Percentiles rank a stretch among this genome's conserved stretches.
These are phyloP conservation scores for Yponomeuta evonymella DNA, from an alignment of 2,888 invertebrate species.

Conservation along the genomic window DNA sequence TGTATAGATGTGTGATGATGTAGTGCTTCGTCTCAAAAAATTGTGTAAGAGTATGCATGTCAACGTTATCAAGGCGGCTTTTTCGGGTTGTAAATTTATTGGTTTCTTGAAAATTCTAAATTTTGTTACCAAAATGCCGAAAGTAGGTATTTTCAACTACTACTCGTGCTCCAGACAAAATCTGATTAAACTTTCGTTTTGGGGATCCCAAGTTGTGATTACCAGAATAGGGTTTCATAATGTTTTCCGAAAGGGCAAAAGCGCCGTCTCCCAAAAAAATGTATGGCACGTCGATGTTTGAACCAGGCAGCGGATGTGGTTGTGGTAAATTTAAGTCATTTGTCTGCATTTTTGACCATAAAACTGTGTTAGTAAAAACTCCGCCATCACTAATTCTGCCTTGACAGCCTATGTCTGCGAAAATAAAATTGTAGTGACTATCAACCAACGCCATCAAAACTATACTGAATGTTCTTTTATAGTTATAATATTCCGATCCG, in stretches of 20 bases:
- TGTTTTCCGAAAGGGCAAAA: constrained; percentile 25
- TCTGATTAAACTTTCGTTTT: constrained; percentile 27
- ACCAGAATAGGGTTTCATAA: constrained; percentile 29
- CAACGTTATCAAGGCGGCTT: constrained; percentile 21
- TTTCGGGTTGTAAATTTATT: constrained; percentile 22
- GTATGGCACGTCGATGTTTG: constrained; percentile 24
- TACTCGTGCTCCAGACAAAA: constrained; percentile 21
- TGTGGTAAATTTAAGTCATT: constrained; percentile 25
- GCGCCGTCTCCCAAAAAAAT: constrained; percentile 19
- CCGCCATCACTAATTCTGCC: constrained; percentile 29
- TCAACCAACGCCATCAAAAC: constrained; percentile 34
- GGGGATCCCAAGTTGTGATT: constrained; percentile 23
- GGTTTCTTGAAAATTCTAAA: constrained; percentile 25
- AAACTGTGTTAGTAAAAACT: constrained; percentile 16
- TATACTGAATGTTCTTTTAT: constrained; percentile 33
- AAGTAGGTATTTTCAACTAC: constrained; percentile 27
- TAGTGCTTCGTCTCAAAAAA: constrained; percentile 25
- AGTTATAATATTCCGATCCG: constrained; percentile 20
- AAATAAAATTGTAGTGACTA: constrained; percentile 31
- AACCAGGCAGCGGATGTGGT: constrained; percentile 25
- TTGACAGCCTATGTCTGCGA: constrained; percentile 30
- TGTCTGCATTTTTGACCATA: constrained; percentile 13
- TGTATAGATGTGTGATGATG: constrained; percentile 18
- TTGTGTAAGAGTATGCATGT: constrained; percentile 27
- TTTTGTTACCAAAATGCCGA: constrained; percentile 22